These are phyloP conservation scores for Pogoniulus pusillus DNA, from an alignment of 2,797 vertebrate genomes.

Conservation along the genomic window DNA sequence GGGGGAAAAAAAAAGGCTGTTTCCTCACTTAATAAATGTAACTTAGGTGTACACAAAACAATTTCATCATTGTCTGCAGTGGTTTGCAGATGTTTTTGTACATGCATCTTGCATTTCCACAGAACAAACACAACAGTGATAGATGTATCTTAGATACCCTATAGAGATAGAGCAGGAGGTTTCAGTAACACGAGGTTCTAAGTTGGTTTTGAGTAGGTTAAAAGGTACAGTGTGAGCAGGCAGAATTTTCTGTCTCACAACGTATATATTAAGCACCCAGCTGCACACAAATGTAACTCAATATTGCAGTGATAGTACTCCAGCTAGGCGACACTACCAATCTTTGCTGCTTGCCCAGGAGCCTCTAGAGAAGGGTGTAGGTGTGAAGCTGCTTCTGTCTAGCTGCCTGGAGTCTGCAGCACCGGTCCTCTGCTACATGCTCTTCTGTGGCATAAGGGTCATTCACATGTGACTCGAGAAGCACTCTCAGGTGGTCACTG, in stretches of 20 bases:
- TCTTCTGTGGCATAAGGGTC: not conserved
- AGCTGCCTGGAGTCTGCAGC: no score
- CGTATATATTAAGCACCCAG: not conserved
- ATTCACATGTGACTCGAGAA: fast-evolving
- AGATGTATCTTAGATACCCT: not conserved
- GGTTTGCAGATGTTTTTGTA: not conserved
- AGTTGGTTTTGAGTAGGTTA: not conserved
- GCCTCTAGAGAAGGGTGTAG: not conserved
- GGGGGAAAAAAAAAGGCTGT: not conserved
- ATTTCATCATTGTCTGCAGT: not conserved
- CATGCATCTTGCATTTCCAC: not conserved
- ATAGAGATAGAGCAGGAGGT: not conserved
- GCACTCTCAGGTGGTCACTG: fast-evolving
- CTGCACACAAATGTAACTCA: not conserved
- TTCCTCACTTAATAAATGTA: conserved; percentile 28
- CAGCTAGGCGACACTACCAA: not conserved
- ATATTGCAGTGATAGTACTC: not conserved
- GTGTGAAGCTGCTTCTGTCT: not conserved
- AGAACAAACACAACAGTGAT: not conserved
- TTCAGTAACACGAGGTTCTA: not conserved
- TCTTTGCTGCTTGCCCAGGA: not conserved
- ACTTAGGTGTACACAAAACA: not conserved
- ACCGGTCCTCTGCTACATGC: fast-evolving
- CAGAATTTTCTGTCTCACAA: not conserved
- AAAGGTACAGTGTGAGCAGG: not conserved